Conservation (phyloP, 2,113 vertebrate genomes). For the Ochotona curzoniae region DNA sequence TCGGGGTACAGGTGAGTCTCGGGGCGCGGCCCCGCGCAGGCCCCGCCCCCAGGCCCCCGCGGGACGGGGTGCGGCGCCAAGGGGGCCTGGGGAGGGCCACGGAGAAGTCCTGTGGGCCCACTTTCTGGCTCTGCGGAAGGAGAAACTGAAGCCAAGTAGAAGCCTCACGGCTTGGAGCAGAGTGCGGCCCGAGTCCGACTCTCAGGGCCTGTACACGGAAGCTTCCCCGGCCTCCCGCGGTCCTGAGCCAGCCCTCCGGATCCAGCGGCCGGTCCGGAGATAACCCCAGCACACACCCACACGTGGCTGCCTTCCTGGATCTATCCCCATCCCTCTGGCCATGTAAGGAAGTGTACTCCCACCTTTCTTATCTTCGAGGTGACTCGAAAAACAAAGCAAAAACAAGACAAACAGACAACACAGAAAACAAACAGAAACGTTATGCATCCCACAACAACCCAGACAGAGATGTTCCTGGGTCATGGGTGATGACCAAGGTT, state of each 20-base stretch:
- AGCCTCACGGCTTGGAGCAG: background rate
- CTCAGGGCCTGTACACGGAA: background rate
- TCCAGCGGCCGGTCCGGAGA: background rate
- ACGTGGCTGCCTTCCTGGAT: background rate
- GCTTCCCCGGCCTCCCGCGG: too few relatives aligned
- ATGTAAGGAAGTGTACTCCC: constrained; percentile 32
- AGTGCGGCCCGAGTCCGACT: background rate
- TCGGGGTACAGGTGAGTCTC: constrained; percentile 69
- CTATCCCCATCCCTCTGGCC: background rate
- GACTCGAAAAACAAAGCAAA: background rate
- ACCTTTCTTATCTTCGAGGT: background rate
- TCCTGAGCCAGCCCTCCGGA: too few relatives aligned
- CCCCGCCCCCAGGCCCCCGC: background rate
- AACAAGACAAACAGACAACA: background rate
- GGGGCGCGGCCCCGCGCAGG: background rate
- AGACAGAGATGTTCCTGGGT: background rate
- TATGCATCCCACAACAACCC: background rate
- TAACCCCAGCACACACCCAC: background rate
- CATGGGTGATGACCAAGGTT: background rate
- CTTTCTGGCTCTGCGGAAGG: background rate
- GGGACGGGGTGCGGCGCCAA: fast-evolving
- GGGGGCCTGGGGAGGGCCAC: background rate
- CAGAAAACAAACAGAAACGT: background rate
- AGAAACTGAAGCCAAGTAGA: background rate
- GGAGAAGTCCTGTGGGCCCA: background rate